Evolutionary conservation across 1,140 invertebrate genomes (phyloP).

Genomic region (Pseudomyrmex sp.): DNA sequence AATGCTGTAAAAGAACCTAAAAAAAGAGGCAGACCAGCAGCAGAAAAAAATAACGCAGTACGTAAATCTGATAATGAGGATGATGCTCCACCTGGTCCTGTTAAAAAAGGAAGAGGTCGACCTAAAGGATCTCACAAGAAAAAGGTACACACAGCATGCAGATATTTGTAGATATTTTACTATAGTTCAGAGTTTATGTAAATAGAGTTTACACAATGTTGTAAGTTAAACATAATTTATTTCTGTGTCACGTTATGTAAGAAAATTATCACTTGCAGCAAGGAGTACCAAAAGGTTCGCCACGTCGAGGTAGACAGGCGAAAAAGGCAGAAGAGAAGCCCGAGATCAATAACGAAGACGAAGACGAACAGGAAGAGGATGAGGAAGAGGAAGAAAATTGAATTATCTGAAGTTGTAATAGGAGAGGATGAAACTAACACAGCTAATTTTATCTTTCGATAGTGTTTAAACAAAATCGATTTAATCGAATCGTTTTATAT

Average conservation of each 20-base stretch:
- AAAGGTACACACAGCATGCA: constrained; percentile 75
- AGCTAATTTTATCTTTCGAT: constrained; percentile 65
- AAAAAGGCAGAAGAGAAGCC: constrained; percentile 85
- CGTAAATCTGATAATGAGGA: constrained; percentile 84
- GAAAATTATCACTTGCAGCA: constrained; percentile 69
- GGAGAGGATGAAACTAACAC: constrained; percentile 56
- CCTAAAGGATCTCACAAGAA: constrained; percentile 85
- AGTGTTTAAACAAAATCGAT: constrained; percentile 60
- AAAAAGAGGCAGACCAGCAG: constrained; percentile 81
- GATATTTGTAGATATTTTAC: neutral
- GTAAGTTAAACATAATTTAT: too few relatives aligned
- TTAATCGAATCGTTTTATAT: constrained; percentile 38
- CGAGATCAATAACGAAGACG: constrained; percentile 84
- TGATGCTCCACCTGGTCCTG: constrained; percentile 82
- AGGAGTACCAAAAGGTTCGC: constrained; percentile 77
- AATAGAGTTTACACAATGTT: too few relatives aligned
- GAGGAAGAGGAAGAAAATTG: constrained; percentile 84
- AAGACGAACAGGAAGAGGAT: constrained; percentile 84
- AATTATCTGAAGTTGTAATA: constrained; percentile 57
- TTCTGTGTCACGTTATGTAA: neutral
- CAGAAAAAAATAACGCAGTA: constrained; percentile 81
- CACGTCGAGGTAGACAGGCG: constrained; percentile 82
- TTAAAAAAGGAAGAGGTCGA: constrained; percentile 84
- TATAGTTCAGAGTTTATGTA: too few relatives aligned
- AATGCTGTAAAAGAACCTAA: constrained; percentile 83